A percentile compares a stretch with the other conserved stretches of the same genome.
These are phyloP conservation scores for Lottia gigantea DNA, from an alignment of 2,888 invertebrate species.

Conservation along the genomic window DNA sequence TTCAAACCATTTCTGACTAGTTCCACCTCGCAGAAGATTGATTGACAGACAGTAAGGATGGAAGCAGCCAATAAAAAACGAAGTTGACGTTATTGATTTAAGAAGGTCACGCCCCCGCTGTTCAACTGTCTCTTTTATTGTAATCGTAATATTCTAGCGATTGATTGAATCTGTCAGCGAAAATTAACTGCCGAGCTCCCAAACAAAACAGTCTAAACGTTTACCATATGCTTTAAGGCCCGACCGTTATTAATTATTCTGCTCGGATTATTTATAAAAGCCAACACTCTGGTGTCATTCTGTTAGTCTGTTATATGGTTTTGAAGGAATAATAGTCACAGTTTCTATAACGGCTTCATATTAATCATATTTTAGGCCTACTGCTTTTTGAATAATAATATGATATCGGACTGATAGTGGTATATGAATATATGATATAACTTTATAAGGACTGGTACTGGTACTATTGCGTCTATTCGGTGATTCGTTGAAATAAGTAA, in stretches of 20 bases:
- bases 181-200: conserved; percentile 28
- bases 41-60: neutral
- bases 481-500: too few species aligned
- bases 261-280: conserved; percentile 14
- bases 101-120: conserved; percentile 14
- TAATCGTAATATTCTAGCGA: conserved; percentile 41
- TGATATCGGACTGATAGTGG: too few species aligned
- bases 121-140: conserved; percentile 23
- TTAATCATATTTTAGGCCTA: too few species aligned
- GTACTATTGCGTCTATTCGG: too few species aligned
- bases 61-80: neutral
- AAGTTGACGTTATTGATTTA: neutral
- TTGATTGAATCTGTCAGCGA: conserved; percentile 36
- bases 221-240: conserved; percentile 24
- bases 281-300: too few species aligned
- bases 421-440: too few species aligned
- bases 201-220: conserved; percentile 21
- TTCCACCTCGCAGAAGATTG: conserved; percentile 1
- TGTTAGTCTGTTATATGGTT: too few species aligned
- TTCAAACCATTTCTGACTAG: neutral
- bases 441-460: too few species aligned
- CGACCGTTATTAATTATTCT: conserved; percentile 24
- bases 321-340: too few species aligned
- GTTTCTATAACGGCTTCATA: too few species aligned
- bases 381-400: too few species aligned